Base-by-base conservation (phyloP, 2,888 invertebrate genomes). In the Eupithecia exiguata region DNA sequence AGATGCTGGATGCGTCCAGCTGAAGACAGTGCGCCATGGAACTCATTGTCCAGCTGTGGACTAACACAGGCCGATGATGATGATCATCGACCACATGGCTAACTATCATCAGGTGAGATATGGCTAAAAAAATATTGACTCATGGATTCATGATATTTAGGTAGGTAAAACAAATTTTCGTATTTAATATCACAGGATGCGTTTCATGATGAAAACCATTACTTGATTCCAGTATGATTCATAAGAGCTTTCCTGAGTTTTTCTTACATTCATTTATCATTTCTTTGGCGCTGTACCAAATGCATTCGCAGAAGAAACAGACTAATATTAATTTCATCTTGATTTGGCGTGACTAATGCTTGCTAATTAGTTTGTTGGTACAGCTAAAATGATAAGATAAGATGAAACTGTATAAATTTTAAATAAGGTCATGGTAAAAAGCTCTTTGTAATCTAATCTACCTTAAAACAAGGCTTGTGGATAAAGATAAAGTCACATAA, bases 251-350 rank as follows among this genome's bases (percentile, higher is more conserved):
- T 71, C 72, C 49, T 46, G 69, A 66, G 38, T 49, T 67, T 72
- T 73, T 61, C 69, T 73, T 72, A n/a, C n/a, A 43, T 46, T 62
- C 67, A 58, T 74, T 74, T 30, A 70, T 70, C n/a, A 67, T 68
- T 58, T 74, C 78, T 79, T 80, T 86, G 85, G 87, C 81, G 25
- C 49, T 16, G 36, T 68, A 80, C 85, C 86, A 86, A 86, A 83
- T 83, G 84, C 86, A 85, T 84, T 84, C 82, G 69, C 62, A 18
- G 82, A 82, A 84, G 72, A 75, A 68, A 78, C 65, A 4, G n/a
- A 65, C 18, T 10, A 63, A 25, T 58, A 58, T 70, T 63, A 61
- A 63, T 38, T 7, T 46, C 6, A 62, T 58, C n/a, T 30, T 21
- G 25, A 36, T 63, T 38, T n/a, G 10, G 65, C 35, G 38, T 70